Evolutionary conservation across 2,113 vertebrate genomes (phyloP), one percentile per base, ranked within the genome.

Genomic region (Pongo abelii): DNA sequence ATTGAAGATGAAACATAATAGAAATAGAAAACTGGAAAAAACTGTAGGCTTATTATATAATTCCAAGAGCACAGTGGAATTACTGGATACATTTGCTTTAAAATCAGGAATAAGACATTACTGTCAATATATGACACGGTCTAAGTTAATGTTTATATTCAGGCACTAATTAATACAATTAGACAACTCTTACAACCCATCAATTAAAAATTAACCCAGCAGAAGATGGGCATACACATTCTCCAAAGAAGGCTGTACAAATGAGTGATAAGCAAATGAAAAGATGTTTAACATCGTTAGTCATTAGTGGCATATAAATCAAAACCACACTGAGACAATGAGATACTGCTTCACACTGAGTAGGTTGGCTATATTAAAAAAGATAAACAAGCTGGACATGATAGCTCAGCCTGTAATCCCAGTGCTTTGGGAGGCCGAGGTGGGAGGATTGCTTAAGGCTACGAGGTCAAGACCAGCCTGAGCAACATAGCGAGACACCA

Each of bases 31-130:
- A 59, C 3, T 40, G 8, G 69, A 84, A 57, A 52, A 64, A 14
- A 77, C 48, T 30, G 64, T 89, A 35, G 12, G 64, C 78, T 7
- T 69, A 27, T 79, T 84, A 27, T 38, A 16, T 43, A 89, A 40
- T 67, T 59, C 35, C 6, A 78, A 69, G 32, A 94, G 35, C 38
- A 74, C 20, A 70, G 16, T 89, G 18, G 12, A 81, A 57, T 55
- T 90, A 43, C 9, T 92, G 46, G 61, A 87, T 84, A 10, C 13
- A 81, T 84, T 88, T 94, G 46, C 13, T 96, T 88, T 75, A 84
- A 85, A 88, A 57, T 93, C 52, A 94, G 40, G 55, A 84, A 84
- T 69, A 64, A 52, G 38, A 48, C 22, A 57, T 67, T 14, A 1
- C 38, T 94, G 0, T 57, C 40, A 67, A 35, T 72, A 27, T 75